Conservation (phyloP, 2,113 vertebrate species). For the Siniperca chuatsi region DNA sequence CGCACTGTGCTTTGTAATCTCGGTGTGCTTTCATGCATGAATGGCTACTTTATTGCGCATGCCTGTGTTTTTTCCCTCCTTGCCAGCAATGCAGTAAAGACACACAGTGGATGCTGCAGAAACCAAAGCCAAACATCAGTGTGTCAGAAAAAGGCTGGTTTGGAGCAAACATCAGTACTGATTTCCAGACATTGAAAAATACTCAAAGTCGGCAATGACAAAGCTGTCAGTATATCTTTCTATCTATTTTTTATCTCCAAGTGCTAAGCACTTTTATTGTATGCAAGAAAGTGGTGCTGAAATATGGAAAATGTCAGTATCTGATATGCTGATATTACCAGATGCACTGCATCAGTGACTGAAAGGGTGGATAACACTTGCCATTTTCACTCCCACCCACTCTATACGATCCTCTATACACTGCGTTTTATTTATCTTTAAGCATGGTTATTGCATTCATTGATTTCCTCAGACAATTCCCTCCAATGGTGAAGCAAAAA, state of each 20-base stretch:
- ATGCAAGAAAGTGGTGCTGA: not conserved
- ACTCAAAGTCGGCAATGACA: not conserved
- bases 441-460: not conserved
- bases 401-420: not conserved
- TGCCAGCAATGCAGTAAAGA: not conserved
- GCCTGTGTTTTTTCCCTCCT: not conserved
- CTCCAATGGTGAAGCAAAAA: slow-evolving; percentile 12
- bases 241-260: not conserved
- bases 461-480: slow-evolving; percentile 45
- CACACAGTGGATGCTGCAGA: slow-evolving; percentile 21
- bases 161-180: slow-evolving; percentile 13
- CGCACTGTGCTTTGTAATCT: slow-evolving; percentile 19
- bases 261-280: not conserved
- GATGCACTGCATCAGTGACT: not conserved
- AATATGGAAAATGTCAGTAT: not conserved
- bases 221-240: not conserved
- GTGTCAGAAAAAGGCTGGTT: slow-evolving; percentile 14
- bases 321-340: not conserved
- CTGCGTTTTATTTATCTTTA: slow-evolving; percentile 17
- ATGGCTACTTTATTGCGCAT: not conserved
- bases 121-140: not conserved
- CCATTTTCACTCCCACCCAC: not conserved
- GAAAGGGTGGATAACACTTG: not conserved
- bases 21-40: slow-evolving; percentile 22
- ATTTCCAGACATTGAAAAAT: slow-evolving; percentile 13